Percentiles rank a stretch among this genome's conserved stretches.
phyloP scores from a whole-genome alignment of 2,797 vertebrate genomes.

The Taenioides sp. region DNA sequence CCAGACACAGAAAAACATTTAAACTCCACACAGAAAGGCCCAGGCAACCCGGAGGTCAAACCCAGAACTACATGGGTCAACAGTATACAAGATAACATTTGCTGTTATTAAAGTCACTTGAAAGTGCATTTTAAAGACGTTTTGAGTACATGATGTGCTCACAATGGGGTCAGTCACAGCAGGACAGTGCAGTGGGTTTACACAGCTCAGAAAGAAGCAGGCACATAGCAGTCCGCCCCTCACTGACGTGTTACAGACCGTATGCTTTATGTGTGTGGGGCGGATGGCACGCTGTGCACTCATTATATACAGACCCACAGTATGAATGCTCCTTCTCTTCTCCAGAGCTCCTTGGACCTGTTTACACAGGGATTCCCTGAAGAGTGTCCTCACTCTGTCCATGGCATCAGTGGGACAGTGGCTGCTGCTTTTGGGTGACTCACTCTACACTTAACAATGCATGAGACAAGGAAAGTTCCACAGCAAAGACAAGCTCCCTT shows the following conservation, averaged over 20 bases:
- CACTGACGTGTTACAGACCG: slow-evolving; percentile 46
- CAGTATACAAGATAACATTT: neutral
- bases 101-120: neutral
- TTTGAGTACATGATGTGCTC: neutral
- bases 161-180: slow-evolving; percentile 18
- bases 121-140: neutral
- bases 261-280: slow-evolving; percentile 54
- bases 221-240: slow-evolving; percentile 60
- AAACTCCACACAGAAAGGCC: too few relatives aligned
- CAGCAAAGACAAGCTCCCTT: slow-evolving; percentile 52
- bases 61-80: too few relatives aligned
- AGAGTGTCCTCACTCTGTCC: slow-evolving; percentile 34
- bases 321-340: slow-evolving; percentile 54
- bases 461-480: slow-evolving; percentile 24
- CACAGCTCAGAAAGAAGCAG: slow-evolving; percentile 40
- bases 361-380: slow-evolving; percentile 65
- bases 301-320: slow-evolving; percentile 33
- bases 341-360: slow-evolving; percentile 38
- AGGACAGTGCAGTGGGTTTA: slow-evolving; percentile 37
- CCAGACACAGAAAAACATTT: too few relatives aligned
- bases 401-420: slow-evolving; percentile 56
- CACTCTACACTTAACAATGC: slow-evolving; percentile 53
- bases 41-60: too few relatives aligned
- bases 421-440: slow-evolving; percentile 58
- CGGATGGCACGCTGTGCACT: slow-evolving; percentile 61